Base-by-base conservation (phyloP, 2,797 vertebrate species). In the Brachyrhaphis roseni region DNA sequence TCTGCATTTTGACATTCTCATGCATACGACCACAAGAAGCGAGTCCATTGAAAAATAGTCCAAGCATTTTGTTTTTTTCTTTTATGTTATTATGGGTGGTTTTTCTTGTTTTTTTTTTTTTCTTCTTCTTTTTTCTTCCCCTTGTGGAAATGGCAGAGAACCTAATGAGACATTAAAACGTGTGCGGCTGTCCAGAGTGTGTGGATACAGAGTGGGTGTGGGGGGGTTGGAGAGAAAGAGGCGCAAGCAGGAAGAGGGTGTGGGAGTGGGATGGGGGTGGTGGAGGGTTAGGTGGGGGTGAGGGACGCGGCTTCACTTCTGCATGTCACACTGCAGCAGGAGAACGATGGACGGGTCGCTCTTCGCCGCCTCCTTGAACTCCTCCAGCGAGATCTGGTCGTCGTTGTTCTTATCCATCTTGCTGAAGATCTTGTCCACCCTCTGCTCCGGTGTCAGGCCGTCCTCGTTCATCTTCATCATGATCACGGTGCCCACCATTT, bases 331-430 rank as follows among this genome's bases (percentile, higher is more conserved):
- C 95, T 99, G 98, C 94, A 99, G 97, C 87, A 99, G 98, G 96
- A 99, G 95, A 95, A 99, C 98, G 47, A 99, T 99, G 96, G 98
- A 99, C 1, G 98, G 98, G 92, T 99, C 98, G 66, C 98, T 97
- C 96, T 99, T 99, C 87, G 98, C 98, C 78, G 98, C 98, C 93
- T 99, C 98, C 95, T 99, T 99, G 96, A 99, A 99, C 94, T 99
- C 98, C 86, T 99, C 98, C 97, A 99, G 94, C 8, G 97, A 93
- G 92, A 99, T 99, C 96, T 99, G 98, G 96, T 99, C 98, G 0
- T 99, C 98, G 96, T 99, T 98, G 97, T 99, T 99, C 96, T 99
- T 99, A 95, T 99, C 98, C 98, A 99, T 99, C 96, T 99, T 99
- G 93, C 97, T 98, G 97, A 99, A 99, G 95, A 99, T 99, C 96